A percentile compares a stretch with the other conserved stretches of the same genome.
These are phyloP conservation scores for Bombylius major DNA, from an alignment of 2,888 invertebrate species.

Conservation along the genomic window DNA sequence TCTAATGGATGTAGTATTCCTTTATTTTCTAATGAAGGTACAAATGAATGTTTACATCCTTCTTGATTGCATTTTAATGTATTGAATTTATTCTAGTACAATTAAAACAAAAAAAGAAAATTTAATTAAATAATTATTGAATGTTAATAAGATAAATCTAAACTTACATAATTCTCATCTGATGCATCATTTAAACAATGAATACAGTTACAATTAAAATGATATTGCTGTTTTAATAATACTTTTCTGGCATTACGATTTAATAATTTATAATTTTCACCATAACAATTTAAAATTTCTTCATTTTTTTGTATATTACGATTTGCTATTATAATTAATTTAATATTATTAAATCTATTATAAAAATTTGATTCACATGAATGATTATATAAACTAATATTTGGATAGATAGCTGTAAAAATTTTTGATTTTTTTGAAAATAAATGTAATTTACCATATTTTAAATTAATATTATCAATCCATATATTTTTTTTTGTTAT, in stretches of 20 bases:
- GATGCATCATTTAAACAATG: constrained; percentile 40
- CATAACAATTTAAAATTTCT: constrained; percentile 77
- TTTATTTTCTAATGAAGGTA: too few relatives aligned
- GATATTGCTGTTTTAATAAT: constrained; percentile 54
- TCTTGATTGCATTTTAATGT: background rate
- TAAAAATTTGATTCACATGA: constrained; percentile 75
- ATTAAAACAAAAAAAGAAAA: background rate
- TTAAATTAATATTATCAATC: constrained; percentile 6
- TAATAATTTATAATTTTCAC: constrained; percentile 58
- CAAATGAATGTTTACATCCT: too few relatives aligned
- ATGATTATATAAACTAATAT: constrained; percentile 81
- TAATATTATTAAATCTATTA: constrained; percentile 56
- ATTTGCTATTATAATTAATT: constrained; percentile 54
- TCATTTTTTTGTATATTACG: constrained; percentile 48
- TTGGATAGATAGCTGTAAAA: constrained; percentile 73
- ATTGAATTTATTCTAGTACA: constrained; percentile 2
- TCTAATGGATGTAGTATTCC: too few relatives aligned
- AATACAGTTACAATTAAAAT: constrained; percentile 61
- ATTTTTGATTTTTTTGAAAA: constrained; percentile 33
- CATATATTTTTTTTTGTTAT: background rate
- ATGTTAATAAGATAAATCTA: background rate
- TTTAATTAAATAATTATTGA: background rate
- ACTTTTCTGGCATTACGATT: constrained; percentile 45
- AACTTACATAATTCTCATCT: constrained; percentile 7
- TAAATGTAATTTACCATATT: constrained; percentile 10